phyloP scores from a whole-genome alignment of 2,888 invertebrate genomes.

The Amblyjoppa proteus region DNA sequence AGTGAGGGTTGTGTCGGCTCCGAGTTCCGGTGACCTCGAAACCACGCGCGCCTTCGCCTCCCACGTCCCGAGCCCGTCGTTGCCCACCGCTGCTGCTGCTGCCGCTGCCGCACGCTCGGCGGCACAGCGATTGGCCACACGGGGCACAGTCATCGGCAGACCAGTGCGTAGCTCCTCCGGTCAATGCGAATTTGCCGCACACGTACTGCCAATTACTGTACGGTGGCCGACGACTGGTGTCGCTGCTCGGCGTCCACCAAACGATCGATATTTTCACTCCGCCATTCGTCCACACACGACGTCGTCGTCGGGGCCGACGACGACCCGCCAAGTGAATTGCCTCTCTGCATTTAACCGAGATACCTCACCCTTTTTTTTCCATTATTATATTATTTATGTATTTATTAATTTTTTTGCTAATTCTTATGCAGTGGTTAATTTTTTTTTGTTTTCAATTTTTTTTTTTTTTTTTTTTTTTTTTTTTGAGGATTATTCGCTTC shows the following conservation, averaged over 20 bases:
- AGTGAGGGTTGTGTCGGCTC: conserved; percentile 68
- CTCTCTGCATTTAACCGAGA: not conserved
- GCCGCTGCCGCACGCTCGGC: not conserved
- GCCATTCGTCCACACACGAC: conserved; percentile 39
- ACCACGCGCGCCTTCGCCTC: conserved; percentile 57
- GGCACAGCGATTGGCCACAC: not conserved
- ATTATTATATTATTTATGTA: not conserved
- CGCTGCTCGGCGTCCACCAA: conserved; percentile 30
- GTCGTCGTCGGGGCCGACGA: conserved; percentile 32
- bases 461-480: not conserved
- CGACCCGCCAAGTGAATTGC: not conserved
- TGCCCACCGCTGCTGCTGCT: not conserved
- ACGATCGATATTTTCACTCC: conserved; percentile 77
- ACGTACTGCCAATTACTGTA: not conserved
- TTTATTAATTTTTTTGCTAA: not conserved
- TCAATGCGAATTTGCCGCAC: not conserved
- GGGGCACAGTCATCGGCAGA: not conserved
- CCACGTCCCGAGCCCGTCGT: not conserved
- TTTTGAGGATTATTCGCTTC: not conserved
- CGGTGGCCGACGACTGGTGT: not conserved
- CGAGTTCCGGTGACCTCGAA: conserved; percentile 80
- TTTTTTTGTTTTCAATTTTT: not conserved
- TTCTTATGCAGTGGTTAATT: not conserved
- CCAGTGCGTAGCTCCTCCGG: not conserved
- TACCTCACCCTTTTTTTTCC: not conserved